Evolutionary conservation across 2,797 vertebrate species (phyloP).

Genomic region (Myotis pilosus): DNA sequence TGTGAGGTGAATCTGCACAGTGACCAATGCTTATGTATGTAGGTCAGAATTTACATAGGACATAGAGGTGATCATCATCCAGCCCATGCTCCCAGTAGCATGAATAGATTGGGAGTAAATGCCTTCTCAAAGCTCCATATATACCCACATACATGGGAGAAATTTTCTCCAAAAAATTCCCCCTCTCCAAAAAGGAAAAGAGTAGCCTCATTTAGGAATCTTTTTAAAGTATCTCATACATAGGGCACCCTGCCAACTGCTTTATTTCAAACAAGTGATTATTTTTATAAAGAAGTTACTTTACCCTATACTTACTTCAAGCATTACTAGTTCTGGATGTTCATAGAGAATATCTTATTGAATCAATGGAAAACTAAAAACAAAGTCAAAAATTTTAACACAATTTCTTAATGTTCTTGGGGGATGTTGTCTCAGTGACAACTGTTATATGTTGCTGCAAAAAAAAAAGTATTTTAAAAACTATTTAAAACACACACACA

Average conservation of each 20-base stretch:
- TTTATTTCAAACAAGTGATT: neutral
- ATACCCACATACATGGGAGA: neutral
- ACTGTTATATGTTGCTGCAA: neutral
- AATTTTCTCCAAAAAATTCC: neutral
- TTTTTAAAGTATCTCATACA: neutral
- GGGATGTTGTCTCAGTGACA: neutral
- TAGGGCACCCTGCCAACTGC: neutral
- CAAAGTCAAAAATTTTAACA: neutral
- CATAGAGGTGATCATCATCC: neutral
- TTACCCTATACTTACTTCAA: neutral
- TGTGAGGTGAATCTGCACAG: neutral
- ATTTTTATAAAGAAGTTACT: neutral
- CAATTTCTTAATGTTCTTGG: neutral
- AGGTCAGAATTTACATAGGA: neutral
- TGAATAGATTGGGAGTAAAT: neutral
- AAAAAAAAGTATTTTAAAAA: neutral
- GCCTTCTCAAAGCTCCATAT: neutral
- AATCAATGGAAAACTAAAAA: neutral
- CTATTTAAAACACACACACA: neutral
- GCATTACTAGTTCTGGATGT: neutral
- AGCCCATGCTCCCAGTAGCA: neutral
- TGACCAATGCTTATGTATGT: neutral
- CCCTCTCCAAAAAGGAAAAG: neutral
- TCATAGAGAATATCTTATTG: neutral
- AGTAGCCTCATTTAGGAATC: neutral